Evolutionary conservation across 2,888 invertebrate species (phyloP), one percentile per base, ranked within the genome.

Genomic region (Coenonympha glycerion): DNA sequence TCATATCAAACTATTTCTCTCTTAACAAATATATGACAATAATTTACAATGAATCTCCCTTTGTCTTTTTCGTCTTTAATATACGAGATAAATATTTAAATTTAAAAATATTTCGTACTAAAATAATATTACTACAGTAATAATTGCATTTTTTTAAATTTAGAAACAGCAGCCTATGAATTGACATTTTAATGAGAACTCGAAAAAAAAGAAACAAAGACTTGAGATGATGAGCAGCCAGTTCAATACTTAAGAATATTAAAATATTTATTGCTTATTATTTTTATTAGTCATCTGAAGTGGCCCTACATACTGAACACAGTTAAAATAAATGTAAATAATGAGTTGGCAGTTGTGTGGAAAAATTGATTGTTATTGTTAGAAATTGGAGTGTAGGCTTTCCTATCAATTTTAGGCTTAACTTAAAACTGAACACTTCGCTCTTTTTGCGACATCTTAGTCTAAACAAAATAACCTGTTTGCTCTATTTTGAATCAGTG

Each of bases 1-100:
- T 76, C 74, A 81, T 86, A 86, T 80, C 79, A 87, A 87, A 86
- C 86, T 87, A 86, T 84, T 79, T 77, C 77, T 82, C 84, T 86
- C 69, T 69, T 68, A 66, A 68, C 61, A 66, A 58, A 63, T 64
- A 63, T 66, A 61, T 57, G 63, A 63, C 76, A 73, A 73, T 55
- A 79, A 79, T 81, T 73, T 81, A 81, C 80, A 81, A 62, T 69
- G 71, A 75, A 71, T 69, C 61, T 63, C 64, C 62, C 58, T 66
- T 66, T 75, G 73, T 76, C 74, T 76, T 75, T 76, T 76, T 64
- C 66, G 51, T 62, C 68, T 63, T 63, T 60, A 63, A 66, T 71
- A 62, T 69, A 69, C 71, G 68, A 58, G 62, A 65, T 65, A 81
- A 74, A 79, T 76, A 81, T 78, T 78, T 82, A 79, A n/a, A 76